A percentile compares a stretch with the other conserved stretches of the same genome.
Conservation (phyloP, 2,113 vertebrate genomes). For the Lepisosteus oculatus region DNA sequence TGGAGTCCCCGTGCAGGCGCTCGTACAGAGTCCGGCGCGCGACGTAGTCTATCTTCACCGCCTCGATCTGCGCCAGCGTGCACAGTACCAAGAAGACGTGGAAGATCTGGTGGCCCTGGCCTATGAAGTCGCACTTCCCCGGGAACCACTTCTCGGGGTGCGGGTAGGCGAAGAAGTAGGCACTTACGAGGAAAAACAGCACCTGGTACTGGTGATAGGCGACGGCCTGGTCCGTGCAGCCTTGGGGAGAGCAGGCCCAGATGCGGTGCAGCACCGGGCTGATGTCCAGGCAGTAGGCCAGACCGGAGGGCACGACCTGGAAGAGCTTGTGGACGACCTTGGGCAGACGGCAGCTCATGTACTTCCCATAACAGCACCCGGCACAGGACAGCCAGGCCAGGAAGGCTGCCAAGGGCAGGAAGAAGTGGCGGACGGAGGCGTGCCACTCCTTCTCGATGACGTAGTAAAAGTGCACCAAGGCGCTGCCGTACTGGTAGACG, state of each 20-base stretch:
- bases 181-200: constrained; percentile 83
- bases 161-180: constrained; percentile 87
- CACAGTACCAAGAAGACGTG: constrained; percentile 86
- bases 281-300: constrained; percentile 90
- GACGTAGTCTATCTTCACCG: constrained; percentile 81
- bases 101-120: constrained; percentile 94
- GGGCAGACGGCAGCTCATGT: constrained; percentile 61
- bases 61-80: constrained; percentile 88
- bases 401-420: constrained; percentile 72
- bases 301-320: constrained; percentile 84
- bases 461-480: constrained; percentile 86
- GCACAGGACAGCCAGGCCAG: constrained; percentile 89
- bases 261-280: constrained; percentile 88
- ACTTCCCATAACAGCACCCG: constrained; percentile 90
- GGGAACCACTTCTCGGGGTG: constrained; percentile 89
- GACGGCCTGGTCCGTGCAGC: constrained; percentile 64
- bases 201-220: constrained; percentile 85
- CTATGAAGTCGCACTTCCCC: constrained; percentile 82
- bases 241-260: constrained; percentile 56
- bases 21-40: constrained; percentile 75
- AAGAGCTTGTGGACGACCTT: constrained; percentile 71
- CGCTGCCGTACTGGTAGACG: constrained; percentile 88
- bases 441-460: constrained; percentile 84
- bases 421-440: constrained; percentile 61
- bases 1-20: constrained; percentile 70